Evolutionary conservation across 1,140 invertebrate species (phyloP).

Genomic region (Geopemphigus sp.): DNA sequence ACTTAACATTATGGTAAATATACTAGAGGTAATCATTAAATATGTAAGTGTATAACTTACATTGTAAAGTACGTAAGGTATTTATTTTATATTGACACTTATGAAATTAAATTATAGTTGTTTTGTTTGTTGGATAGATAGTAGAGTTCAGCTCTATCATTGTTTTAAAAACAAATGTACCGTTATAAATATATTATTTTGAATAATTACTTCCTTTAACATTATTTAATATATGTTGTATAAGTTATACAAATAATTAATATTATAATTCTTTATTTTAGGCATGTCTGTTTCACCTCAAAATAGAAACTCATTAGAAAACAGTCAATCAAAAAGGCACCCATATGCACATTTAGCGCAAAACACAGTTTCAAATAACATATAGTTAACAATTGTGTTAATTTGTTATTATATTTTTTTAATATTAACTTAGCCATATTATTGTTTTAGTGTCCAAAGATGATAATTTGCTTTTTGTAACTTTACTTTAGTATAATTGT

Average conservation of each 20-base stretch:
- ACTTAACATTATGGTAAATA: no score
- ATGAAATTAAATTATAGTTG: no score
- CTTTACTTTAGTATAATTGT: constrained; percentile 20
- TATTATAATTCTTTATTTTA: constrained; percentile 4
- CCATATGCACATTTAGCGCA: constrained; percentile 24
- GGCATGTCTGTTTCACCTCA: constrained; percentile 42
- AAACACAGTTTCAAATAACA: constrained; percentile 36
- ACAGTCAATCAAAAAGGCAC: constrained; percentile 37
- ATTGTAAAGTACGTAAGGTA: no score
- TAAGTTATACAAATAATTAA: background rate
- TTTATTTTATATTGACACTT: no score
- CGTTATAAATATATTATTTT: no score
- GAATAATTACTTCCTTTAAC: no score
- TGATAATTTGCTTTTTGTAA: constrained; percentile 44
- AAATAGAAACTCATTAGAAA: constrained; percentile 48
- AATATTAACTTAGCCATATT: constrained; percentile 44
- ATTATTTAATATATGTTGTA: no score
- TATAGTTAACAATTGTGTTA: background rate
- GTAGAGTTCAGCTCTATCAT: no score
- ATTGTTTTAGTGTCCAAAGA: constrained; percentile 44
- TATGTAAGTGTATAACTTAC: no score
- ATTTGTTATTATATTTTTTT: constrained; percentile 38
- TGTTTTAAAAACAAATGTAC: no score
- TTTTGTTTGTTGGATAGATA: no score
- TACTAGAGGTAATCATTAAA: no score